Evolutionary conservation across 2,888 invertebrate genomes (phyloP), one percentile per base, ranked within the genome.

Genomic region (Nycteola revayana): DNA sequence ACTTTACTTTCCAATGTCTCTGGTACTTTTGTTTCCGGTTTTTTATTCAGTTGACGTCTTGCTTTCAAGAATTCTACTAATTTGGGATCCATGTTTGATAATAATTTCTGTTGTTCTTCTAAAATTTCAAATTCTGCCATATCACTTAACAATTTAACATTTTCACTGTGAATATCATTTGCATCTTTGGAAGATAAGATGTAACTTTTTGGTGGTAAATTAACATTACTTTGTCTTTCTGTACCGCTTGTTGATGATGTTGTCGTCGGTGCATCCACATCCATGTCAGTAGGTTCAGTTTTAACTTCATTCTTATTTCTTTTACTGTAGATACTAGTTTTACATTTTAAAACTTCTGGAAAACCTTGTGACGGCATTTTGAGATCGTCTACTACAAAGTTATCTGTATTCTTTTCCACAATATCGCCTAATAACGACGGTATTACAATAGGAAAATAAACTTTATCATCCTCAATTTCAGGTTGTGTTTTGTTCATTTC

Each of bases 111-210:
- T 46, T 92, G 91, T 70, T 96, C 96, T 32, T 90, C 90, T 8
- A 94, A 57, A 53, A 97, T 96, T 58, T 97, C 95, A 32, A 92
- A 88, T 49, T 91, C 85, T 1, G 91, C 90, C 94, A 97, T 94
- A 62, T 90, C 75, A 23, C 86, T 83, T 7, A 98, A 66, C 36
- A 91, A 78, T 50, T 90, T 79, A 0, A 94, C 26, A 77, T 97
- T 98, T 75, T 95, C 94, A 46, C 84, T 74, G 60, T 97, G 96
- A 38, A 97, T 94, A 55, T 90, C 81, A 24, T 66, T 63, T 0
- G 90, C 90, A 32, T 91, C 90, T 27, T 78, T 50, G 1, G 83
- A 79, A 14, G 90, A 80, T 21, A 91, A 44, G 7, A 91, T 79
- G 37, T 70, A 89, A 60, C 90, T 91, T 57, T 82, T 72, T n/a